Evolutionary conservation across 1,140 invertebrate genomes (phyloP).

Genomic region (Cyrtorhinus lividipennis): DNA sequence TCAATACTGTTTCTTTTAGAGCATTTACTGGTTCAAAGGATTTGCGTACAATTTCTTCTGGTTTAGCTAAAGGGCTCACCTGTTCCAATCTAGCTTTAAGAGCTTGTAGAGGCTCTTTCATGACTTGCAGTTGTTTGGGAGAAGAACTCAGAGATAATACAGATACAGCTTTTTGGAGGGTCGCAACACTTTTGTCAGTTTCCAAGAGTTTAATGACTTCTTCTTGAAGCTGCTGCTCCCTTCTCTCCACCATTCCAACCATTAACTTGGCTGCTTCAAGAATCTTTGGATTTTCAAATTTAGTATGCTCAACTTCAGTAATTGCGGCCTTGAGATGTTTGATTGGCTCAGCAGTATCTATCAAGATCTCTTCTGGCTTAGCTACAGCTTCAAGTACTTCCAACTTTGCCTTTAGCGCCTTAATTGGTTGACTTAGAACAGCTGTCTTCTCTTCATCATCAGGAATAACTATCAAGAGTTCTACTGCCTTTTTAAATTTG

Average conservation of each 20-base stretch:
- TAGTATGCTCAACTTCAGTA: slow-evolving; percentile 21
- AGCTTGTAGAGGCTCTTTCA: slow-evolving; percentile 7
- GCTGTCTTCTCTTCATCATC: background rate
- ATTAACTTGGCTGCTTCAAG: background rate
- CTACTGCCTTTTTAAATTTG: background rate
- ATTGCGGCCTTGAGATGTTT: slow-evolving; percentile 9
- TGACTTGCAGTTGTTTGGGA: slow-evolving; percentile 8
- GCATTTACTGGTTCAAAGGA: background rate
- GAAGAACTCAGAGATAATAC: background rate
- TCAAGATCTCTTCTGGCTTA: background rate
- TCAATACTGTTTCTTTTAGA: background rate
- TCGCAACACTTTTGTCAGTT: background rate
- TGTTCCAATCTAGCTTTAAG: background rate
- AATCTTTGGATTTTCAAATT: background rate
- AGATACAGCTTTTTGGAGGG: background rate
- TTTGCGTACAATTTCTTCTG: background rate
- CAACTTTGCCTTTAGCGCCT: background rate
- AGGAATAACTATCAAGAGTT: background rate
- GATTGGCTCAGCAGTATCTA: background rate
- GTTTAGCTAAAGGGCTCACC: background rate
- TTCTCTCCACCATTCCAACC: slow-evolving; percentile 7
- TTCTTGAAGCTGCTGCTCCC: background rate
- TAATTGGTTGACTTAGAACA: background rate
- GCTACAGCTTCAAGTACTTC: background rate
- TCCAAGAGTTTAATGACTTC: slow-evolving; percentile 10